Base-by-base conservation (phyloP, 2,113 vertebrate species). In the Hiodon tergisus region DNA sequence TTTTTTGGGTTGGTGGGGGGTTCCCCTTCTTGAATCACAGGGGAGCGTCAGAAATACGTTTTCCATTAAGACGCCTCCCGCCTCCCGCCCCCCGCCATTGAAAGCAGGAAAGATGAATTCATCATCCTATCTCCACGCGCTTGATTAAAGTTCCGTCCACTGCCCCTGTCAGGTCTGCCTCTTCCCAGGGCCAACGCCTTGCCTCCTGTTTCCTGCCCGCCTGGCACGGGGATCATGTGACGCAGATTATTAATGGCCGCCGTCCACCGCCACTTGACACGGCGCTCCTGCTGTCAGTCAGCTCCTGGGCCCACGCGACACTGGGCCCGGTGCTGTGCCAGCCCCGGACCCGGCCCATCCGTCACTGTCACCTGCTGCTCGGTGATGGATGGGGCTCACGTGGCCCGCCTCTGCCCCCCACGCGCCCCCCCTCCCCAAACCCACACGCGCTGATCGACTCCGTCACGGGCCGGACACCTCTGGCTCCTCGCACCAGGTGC, bases 191-290 rank as follows among this genome's bases (percentile, higher is more conserved):
- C 93, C 93, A 91, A 93, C 93, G 93, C 92, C 92, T 78, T 48
- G 83, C 88, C 91, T 91, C 86, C 70, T 72, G 75, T 65, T 65
- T 5, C 3, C 75, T 59, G 47, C 58, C 17, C 72, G 66, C 61
- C 72, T 48, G 54, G 55, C 16, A 87, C 57, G 65, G 78, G 76
- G 91, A 92, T 94, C 94, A 93, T 93, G 93, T 95, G 95, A 95
- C 93, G 91, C 90, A 89, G 92, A 94, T 98, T 99, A 99, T 99
- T 99, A 98, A 98, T 99, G 95, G 95, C 95, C 93, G 88, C 90
- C 92, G 94, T 96, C 94, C 92, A 95, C 93, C 89, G 86, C 93
- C 94, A 96, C 95, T 97, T 98, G 95, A 97, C 97, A 96, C 91
- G 86, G 93, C 92, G 94, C 96, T 96, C 96, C 94, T 93, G 95